A percentile compares a stretch with the other conserved stretches of the same genome.
Conservation (phyloP, 2,888 invertebrate genomes). For the Eudemis profundana region DNA sequence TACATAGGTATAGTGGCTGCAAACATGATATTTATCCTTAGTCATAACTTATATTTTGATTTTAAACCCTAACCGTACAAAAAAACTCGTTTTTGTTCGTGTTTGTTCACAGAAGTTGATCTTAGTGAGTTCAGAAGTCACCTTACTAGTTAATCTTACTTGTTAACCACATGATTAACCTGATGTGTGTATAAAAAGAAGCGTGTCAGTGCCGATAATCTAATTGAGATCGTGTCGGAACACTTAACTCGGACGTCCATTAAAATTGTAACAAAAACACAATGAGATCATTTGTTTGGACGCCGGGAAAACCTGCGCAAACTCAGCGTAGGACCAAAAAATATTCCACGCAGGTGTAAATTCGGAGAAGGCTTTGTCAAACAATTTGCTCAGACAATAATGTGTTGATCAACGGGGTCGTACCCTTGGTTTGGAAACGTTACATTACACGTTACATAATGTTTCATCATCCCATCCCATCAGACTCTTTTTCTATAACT, state of each 20-base stretch:
- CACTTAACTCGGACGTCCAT: conserved; percentile 41
- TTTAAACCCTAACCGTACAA: no score
- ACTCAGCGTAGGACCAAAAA: conserved; percentile 41
- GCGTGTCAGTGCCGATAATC: conserved; percentile 26
- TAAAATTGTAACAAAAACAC: conserved; percentile 44
- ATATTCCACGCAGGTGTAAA: conserved; percentile 36
- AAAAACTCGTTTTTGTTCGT: not conserved
- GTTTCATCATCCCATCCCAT: not conserved
- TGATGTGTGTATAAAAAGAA: not conserved
- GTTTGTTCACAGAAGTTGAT: not conserved
- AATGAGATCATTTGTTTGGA: conserved; percentile 56
- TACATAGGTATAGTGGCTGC: not conserved
- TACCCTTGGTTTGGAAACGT: conserved; percentile 9
- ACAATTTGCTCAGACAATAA: conserved; percentile 18
- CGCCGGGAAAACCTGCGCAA: conserved; percentile 55
- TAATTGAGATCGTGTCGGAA: conserved; percentile 33
- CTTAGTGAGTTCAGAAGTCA: not conserved
- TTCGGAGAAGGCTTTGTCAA: conserved; percentile 10
- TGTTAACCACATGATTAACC: not conserved
- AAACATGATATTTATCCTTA: not conserved
- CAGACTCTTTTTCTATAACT: not conserved
- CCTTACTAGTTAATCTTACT: not conserved
- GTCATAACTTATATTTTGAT: not conserved
- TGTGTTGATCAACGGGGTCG: conserved; percentile 4
- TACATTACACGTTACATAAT: conserved; percentile 10